A percentile compares a stretch with the other conserved stretches of the same genome.
Conservation (phyloP, 2,797 vertebrate species). For the Octomys mimax region DNA sequence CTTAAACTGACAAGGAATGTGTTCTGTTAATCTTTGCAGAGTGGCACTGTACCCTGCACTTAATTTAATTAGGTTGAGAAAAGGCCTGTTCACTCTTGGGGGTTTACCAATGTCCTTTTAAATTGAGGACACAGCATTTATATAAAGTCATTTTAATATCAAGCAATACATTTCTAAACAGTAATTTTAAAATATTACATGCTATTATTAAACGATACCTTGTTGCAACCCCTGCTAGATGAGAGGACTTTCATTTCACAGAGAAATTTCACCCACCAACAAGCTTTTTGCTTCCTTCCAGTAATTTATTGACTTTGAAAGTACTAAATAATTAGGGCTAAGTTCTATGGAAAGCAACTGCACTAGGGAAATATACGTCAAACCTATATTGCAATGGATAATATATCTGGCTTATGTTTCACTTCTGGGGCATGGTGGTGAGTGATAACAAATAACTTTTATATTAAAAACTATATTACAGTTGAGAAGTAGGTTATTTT, state of each 20-base stretch:
- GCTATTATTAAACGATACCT: constrained; percentile 78
- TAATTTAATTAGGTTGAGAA: constrained; percentile 86
- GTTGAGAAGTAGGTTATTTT: constrained; percentile 76
- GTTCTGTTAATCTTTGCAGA: constrained; percentile 84
- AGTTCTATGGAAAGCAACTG: constrained; percentile 78
- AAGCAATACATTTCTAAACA: constrained; percentile 81
- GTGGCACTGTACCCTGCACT: constrained; percentile 75
- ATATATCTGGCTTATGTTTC: constrained; percentile 82
- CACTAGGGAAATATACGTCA: constrained; percentile 83
- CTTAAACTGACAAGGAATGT: constrained; percentile 82
- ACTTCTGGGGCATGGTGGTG: constrained; percentile 77
- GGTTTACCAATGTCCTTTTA: constrained; percentile 84
- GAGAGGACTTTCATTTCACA: constrained; percentile 72
- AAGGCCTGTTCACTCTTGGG: constrained; percentile 77
- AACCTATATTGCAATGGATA: constrained; percentile 78
- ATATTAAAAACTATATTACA: constrained; percentile 79
- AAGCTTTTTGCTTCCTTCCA: constrained; percentile 60
- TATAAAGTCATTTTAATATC: constrained; percentile 82
- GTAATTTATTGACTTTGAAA: constrained; percentile 84
- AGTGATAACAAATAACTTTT: constrained; percentile 81
- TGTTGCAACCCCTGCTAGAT: constrained; percentile 65
- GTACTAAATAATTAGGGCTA: constrained; percentile 84
- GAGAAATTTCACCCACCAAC: constrained; percentile 74
- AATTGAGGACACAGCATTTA: constrained; percentile 83
- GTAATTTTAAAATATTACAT: constrained; percentile 84